Conservation (phyloP, 2,797 vertebrate species). For the Aeoliscus strigatus region DNA sequence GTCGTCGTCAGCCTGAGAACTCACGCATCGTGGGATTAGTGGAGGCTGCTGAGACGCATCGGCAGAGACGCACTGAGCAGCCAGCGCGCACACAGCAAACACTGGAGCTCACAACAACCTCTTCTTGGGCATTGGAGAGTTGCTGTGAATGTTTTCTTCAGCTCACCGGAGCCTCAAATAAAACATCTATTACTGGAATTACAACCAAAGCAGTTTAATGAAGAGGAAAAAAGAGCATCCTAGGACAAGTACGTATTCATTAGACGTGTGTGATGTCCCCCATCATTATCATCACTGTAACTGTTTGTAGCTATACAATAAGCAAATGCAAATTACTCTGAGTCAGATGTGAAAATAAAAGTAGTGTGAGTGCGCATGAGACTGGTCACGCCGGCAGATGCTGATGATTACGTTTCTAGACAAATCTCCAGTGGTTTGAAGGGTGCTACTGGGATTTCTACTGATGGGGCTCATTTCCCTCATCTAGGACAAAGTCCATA, state of each 20-base stretch:
- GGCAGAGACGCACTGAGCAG: slow-evolving; percentile 31
- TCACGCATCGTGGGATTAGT: slow-evolving; percentile 55
- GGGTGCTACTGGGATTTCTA: slow-evolving; percentile 56
- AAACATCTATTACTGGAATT: slow-evolving; percentile 47
- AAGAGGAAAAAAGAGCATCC: slow-evolving; percentile 54
- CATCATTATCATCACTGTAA: no score
- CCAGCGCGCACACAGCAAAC: slow-evolving; percentile 15
- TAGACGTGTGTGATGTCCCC: no score
- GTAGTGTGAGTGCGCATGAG: slow-evolving; percentile 11
- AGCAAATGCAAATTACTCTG: no score
- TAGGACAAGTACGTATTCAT: slow-evolving; percentile 57
- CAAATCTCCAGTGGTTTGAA: slow-evolving; percentile 38
- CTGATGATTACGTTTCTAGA: slow-evolving; percentile 41
- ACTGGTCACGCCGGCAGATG: slow-evolving; percentile 39
- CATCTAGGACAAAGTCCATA: slow-evolving; percentile 62
- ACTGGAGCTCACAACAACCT: slow-evolving; percentile 27
- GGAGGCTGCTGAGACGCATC: slow-evolving; percentile 26
- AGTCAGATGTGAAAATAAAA: not conserved
- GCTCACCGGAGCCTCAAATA: slow-evolving; percentile 15
- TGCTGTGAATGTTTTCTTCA: slow-evolving; percentile 50
- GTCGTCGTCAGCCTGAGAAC: slow-evolving; percentile 36
- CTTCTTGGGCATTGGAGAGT: slow-evolving; percentile 34
- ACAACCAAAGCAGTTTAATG: slow-evolving; percentile 59
- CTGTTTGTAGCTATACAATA: no score
- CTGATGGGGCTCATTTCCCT: slow-evolving; percentile 60